These are phyloP conservation scores for Aphaenogaster ashmeadi DNA, from an alignment of 1,140 invertebrate species.

Conservation along the genomic window DNA sequence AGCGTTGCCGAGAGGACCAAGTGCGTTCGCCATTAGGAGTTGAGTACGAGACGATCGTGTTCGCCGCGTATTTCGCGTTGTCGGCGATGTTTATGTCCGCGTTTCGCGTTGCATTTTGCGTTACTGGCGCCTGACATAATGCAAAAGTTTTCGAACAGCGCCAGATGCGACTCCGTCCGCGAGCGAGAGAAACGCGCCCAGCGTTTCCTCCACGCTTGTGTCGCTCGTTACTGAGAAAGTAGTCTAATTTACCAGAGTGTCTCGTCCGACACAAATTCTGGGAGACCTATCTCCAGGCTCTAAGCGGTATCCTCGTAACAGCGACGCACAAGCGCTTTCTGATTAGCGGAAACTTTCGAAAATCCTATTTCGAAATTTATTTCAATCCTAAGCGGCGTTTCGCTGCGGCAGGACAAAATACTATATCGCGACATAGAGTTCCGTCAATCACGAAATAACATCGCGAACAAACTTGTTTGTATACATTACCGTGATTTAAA, in stretches of 20 bases:
- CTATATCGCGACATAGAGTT: neutral
- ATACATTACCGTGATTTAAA: neutral
- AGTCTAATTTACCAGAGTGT: conserved; percentile 62
- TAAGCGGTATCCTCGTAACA: neutral
- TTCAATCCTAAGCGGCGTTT: conserved; percentile 3
- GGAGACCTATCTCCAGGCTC: neutral
- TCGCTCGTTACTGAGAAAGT: conserved; percentile 51
- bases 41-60: neutral
- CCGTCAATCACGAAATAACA: neutral
- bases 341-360: conserved; percentile 46
- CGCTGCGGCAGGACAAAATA: neutral
- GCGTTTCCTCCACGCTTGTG: conserved; percentile 7
- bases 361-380: conserved; percentile 3
- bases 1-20: neutral
- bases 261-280: conserved; percentile 14
- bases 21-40: neutral
- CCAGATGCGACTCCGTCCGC: conserved; percentile 49
- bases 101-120: conserved; percentile 43
- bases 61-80: neutral
- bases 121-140: conserved; percentile 54
- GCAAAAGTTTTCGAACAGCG: conserved; percentile 51
- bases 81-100: conserved; percentile 35
- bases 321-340: conserved; percentile 4
- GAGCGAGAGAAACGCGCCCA: conserved; percentile 36
- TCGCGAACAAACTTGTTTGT: neutral